A percentile compares a stretch with the other conserved stretches of the same genome.
phyloP scores from a whole-genome alignment of 2,797 vertebrate species.

The Poeciliopsis paucimaculata region DNA sequence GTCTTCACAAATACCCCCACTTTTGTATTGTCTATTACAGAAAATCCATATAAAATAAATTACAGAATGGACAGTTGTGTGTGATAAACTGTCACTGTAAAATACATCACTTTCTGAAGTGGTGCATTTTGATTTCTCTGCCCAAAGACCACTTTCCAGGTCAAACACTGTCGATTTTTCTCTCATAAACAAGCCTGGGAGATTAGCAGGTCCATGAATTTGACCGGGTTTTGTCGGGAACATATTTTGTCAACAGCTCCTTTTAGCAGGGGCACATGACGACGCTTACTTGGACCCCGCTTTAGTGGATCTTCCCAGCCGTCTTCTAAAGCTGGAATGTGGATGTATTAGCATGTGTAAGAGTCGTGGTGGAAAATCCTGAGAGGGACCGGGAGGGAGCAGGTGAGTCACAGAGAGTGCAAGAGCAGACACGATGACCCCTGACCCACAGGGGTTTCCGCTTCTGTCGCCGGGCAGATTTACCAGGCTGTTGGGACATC shows the following conservation, averaged over 20 bases:
- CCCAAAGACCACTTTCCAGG: constrained; percentile 69
- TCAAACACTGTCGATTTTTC: constrained; percentile 71
- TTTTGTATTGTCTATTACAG: not conserved
- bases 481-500: constrained; percentile 35
- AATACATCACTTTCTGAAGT: not conserved
- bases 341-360: constrained; percentile 14
- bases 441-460: constrained; percentile 48
- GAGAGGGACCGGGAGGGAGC: constrained; percentile 11
- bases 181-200: constrained; percentile 59
- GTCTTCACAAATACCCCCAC: not conserved
- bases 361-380: constrained; percentile 16
- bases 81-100: constrained; percentile 5
- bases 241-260: constrained; percentile 55
- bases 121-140: constrained; percentile 12
- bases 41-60: not conserved
- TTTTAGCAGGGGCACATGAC: constrained; percentile 40
- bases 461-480: constrained; percentile 51
- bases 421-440: constrained; percentile 55
- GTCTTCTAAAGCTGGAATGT: constrained; percentile 39
- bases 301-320: constrained; percentile 6
- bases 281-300: constrained; percentile 12
- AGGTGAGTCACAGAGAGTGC: constrained; percentile 49
- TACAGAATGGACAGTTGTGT: not conserved
- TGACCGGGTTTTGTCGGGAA: constrained; percentile 60
- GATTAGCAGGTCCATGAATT: constrained; percentile 61